Conservation (phyloP, 1,140 invertebrate genomes). For the Dendrolimus punctatus region DNA sequence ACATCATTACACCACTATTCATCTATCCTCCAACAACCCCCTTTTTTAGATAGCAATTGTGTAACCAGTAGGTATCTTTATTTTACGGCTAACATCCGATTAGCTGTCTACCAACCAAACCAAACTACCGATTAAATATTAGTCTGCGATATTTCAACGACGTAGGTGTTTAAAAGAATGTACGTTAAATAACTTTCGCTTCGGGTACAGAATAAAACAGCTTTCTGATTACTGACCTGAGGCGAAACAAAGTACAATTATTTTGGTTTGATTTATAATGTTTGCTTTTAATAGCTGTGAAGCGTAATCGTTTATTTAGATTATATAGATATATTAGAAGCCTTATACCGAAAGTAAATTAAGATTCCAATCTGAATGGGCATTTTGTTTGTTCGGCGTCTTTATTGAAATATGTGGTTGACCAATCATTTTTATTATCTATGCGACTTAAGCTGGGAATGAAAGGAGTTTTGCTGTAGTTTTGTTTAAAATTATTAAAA, state of each 20-base stretch:
- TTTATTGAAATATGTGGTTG: no score
- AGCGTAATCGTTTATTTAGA: conserved; percentile 33
- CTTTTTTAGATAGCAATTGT: no score
- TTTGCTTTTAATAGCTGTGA: conserved; percentile 44
- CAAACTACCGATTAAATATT: no score
- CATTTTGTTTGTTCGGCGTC: conserved; percentile 2
- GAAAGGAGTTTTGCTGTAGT: no score
- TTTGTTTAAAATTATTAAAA: no score
- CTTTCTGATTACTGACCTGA: conserved; percentile 41
- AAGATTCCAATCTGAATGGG: conserved; percentile 13
- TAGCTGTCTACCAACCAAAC: no score
- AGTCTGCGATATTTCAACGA: not conserved
- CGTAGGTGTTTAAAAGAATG: conserved; percentile 14
- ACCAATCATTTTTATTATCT: no score
- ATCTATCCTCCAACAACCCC: no score
- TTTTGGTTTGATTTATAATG: conserved; percentile 48
- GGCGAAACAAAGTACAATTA: conserved; percentile 49
- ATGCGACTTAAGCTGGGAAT: no score
- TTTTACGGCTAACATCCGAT: no score
- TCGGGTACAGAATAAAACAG: conserved; percentile 35
- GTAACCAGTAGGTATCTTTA: no score
- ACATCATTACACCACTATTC: no score
- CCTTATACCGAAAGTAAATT: conserved; percentile 17
- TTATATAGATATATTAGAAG: conserved; percentile 22
- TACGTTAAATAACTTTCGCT: conserved; percentile 22